Conservation (phyloP, 2,113 vertebrate genomes). For the Cephalopholis sonnerati region DNA sequence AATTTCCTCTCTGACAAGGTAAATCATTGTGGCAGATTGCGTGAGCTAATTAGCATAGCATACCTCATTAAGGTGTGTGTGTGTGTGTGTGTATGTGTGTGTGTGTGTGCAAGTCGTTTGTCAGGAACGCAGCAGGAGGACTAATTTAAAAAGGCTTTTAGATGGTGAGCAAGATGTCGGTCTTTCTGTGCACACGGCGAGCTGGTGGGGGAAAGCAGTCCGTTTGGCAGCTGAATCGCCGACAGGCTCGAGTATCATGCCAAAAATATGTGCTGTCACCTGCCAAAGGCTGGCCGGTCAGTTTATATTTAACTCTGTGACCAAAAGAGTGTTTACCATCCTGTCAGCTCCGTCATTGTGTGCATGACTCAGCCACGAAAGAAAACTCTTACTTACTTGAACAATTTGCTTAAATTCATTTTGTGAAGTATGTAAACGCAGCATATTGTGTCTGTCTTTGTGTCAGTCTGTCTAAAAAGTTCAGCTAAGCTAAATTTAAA, state of each 20-base stretch:
- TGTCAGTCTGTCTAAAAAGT: conserved; percentile 4
- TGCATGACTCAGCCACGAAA: conserved; percentile 35
- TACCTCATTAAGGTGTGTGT: conserved; percentile 61
- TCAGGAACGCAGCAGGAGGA: conserved; percentile 47
- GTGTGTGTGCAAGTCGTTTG: conserved; percentile 51
- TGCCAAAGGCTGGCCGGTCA: conserved; percentile 58
- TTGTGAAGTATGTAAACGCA: not conserved
- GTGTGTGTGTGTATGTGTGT: not conserved
- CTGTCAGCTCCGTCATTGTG: conserved; percentile 1
- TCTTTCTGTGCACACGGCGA: conserved; percentile 23
- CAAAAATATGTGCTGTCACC: conserved; percentile 51
- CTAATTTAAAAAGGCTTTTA: conserved; percentile 48
- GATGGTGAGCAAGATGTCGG: conserved; percentile 52
- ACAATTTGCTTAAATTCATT: not conserved
- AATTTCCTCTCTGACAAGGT: conserved; percentile 55
- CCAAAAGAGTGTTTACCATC: conserved; percentile 38
- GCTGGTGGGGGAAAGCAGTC: conserved; percentile 25
- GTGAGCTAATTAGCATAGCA: conserved; percentile 66
- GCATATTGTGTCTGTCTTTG: not conserved
- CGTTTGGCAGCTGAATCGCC: conserved; percentile 47
- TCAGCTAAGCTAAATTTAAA: not conserved
- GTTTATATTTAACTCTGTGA: conserved; percentile 65
- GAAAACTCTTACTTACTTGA: conserved; percentile 3
- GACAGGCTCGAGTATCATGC: conserved; percentile 30
- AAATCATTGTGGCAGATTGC: conserved; percentile 63